These are phyloP conservation scores for Drosophila miranda DNA, from an alignment of 1,140 invertebrate species.

Conservation along the genomic window DNA sequence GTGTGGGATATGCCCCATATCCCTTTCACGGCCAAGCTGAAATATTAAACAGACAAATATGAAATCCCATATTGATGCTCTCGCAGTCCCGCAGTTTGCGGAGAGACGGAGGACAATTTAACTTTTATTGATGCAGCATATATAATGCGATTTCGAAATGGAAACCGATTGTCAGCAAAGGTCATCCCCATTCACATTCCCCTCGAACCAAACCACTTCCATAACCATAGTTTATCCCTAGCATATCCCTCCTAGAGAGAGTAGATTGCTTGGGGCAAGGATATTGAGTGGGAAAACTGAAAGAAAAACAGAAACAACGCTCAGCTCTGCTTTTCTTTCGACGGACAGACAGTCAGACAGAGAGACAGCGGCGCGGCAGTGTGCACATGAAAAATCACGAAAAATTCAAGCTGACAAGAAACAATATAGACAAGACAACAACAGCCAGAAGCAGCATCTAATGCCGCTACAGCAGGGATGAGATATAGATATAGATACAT, in stretches of 20 bases:
- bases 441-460: constrained; percentile 16
- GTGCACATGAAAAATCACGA: constrained; percentile 65
- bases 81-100: constrained; percentile 17
- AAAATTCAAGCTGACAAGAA: constrained; percentile 63
- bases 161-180: constrained; percentile 72
- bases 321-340: constrained; percentile 55
- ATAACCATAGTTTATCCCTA: no score
- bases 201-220: background rate
- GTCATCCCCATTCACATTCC: constrained; percentile 36
- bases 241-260: no score
- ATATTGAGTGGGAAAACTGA: constrained; percentile 26
- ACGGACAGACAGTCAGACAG: constrained; percentile 42
- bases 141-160: constrained; percentile 70
- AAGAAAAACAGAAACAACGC: background rate
- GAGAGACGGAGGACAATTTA: constrained; percentile 59
- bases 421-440: constrained; percentile 52
- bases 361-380: constrained; percentile 10
- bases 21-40: constrained; percentile 64
- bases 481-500: constrained; percentile 49
- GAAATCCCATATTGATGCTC: constrained; percentile 69
- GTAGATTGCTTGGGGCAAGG: constrained; percentile 41
- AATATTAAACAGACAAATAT: constrained; percentile 76
- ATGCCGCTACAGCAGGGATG: constrained; percentile 19
- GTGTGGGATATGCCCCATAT: constrained; percentile 22
- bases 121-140: constrained; percentile 69